Conservation (phyloP, 2,113 vertebrate species). For the Choloepus hoffmanni region DNA sequence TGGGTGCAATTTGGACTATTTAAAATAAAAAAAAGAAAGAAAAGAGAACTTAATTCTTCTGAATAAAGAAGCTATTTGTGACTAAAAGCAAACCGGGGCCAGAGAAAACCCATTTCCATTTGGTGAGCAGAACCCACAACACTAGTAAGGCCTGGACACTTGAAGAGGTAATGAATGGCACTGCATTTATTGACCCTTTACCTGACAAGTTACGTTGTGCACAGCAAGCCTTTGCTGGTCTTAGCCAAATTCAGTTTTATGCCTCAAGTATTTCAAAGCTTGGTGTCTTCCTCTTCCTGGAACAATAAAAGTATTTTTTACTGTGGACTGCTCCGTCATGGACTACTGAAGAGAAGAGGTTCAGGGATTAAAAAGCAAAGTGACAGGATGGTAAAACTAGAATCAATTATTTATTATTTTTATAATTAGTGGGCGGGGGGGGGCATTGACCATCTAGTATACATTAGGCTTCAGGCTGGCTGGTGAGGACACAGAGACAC, state of each 20-base stretch:
- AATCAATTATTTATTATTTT: conserved; percentile 16
- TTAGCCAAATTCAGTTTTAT: conserved; percentile 43
- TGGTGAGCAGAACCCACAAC: neutral
- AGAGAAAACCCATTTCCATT: neutral
- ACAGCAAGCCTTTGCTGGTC: neutral
- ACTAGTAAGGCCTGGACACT: neutral
- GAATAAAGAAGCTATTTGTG: neutral
- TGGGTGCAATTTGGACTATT: neutral
- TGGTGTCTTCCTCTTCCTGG: neutral
- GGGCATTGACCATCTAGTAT: neutral
- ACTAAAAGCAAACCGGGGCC: neutral
- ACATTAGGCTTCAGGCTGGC: neutral
- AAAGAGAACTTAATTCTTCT: neutral
- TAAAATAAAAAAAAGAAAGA: neutral
- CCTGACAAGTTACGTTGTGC: neutral
- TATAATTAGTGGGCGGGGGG: neutral
- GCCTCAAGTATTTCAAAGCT: conserved; percentile 22
- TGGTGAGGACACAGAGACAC: neutral
- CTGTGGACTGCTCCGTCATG: neutral
- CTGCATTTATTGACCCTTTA: neutral
- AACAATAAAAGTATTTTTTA: conserved; percentile 1
- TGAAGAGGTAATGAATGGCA: neutral
- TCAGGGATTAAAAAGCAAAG: neutral
- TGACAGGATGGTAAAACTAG: neutral
- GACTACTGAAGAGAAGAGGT: neutral